These are phyloP conservation scores for Oreochromis mossambicus DNA, from an alignment of 2,797 vertebrate genomes.

Conservation along the genomic window DNA sequence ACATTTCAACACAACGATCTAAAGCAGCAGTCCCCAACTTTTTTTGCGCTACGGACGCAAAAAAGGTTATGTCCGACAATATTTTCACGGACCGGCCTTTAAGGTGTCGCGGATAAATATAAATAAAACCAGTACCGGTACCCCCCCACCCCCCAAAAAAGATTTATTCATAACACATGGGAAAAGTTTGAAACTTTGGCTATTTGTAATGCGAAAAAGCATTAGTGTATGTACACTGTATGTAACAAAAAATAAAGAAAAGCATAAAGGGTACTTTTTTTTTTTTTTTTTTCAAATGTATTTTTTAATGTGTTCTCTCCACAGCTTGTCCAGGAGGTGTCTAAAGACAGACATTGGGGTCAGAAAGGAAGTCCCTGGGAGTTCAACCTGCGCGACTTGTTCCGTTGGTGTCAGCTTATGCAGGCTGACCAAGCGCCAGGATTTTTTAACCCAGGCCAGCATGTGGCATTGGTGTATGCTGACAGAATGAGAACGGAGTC, in stretches of 20 bases:
- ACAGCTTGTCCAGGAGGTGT: constrained; percentile 89
- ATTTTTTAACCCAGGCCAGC: constrained; percentile 89
- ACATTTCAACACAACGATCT: not conserved
- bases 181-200: not conserved
- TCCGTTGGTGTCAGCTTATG: constrained; percentile 98
- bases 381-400: constrained; percentile 96
- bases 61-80: no score
- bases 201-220: not conserved
- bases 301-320: not conserved
- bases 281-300: not conserved
- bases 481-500: constrained; percentile 90
- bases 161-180: no score
- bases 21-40: not conserved
- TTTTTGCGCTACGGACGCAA: no score
- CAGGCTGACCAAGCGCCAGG: constrained; percentile 90
- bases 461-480: constrained; percentile 88
- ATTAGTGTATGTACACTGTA: not conserved
- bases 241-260: not conserved
- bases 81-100: no score
- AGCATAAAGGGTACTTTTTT: not conserved
- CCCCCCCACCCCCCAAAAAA: no score
- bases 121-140: no score
- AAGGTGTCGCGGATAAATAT: no score
- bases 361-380: constrained; percentile 97
- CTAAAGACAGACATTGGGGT: constrained; percentile 87